Evolutionary conservation across 2,797 vertebrate genomes (phyloP).

Genomic region (Pangasius djambal): DNA sequence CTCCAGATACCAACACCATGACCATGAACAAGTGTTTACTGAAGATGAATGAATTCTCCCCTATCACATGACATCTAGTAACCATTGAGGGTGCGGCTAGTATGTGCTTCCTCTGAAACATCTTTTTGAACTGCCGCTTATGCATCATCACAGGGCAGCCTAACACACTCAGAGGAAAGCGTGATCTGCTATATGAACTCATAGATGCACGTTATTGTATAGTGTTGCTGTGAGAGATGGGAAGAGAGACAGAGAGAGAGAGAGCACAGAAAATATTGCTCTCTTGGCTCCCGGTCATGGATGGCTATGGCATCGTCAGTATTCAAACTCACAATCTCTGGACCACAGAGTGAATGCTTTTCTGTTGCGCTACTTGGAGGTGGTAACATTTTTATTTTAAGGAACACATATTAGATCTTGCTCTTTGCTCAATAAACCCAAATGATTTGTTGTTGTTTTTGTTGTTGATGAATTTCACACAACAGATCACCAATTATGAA

Average conservation of each 20-base stretch:
- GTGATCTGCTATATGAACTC: not conserved
- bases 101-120: not conserved
- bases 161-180: not conserved
- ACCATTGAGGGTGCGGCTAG: too few species aligned
- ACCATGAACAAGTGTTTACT: not conserved
- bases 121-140: not conserved
- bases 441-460: not conserved
- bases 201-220: not conserved
- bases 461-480: not conserved
- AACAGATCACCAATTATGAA: not conserved
- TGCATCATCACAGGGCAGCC: not conserved
- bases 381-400: not conserved
- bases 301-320: not conserved
- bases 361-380: not conserved
- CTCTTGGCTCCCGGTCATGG: not conserved
- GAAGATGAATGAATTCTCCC: not conserved
- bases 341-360: too few species aligned
- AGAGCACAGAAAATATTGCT: not conserved
- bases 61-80: not conserved
- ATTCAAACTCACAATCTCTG: not conserved
- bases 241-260: not conserved
- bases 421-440: not conserved
- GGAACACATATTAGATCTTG: not conserved
- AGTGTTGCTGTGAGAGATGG: not conserved
- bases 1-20: not conserved